These are phyloP conservation scores for Pedionomus torquatus DNA, from an alignment of 2,113 vertebrate species.

Conservation along the genomic window DNA sequence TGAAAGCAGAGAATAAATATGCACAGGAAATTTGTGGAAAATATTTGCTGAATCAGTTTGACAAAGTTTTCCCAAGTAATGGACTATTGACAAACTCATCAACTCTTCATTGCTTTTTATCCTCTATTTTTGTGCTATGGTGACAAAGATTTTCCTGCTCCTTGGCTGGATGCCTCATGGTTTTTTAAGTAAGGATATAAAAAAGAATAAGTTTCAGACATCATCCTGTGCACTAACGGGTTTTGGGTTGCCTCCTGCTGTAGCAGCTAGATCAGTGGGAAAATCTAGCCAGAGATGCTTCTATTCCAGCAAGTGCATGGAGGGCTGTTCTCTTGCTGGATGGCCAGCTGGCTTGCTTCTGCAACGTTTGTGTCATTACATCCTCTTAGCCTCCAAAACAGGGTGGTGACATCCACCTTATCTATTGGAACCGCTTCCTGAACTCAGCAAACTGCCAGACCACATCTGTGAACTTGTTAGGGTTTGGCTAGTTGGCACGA, in stretches of 20 bases:
- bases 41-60: background rate
- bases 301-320: background rate
- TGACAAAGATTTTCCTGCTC: background rate
- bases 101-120: background rate
- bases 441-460: background rate
- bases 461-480: background rate
- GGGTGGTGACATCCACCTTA: conserved; percentile 1
- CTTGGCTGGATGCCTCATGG: background rate
- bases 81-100: conserved; percentile 17
- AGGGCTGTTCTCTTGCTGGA: background rate
- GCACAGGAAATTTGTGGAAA: background rate
- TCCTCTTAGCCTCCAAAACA: background rate
- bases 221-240: background rate
- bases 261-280: background rate
- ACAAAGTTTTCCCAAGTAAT: background rate
- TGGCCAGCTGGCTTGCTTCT: background rate
- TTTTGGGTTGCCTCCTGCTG: background rate
- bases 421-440: background rate
- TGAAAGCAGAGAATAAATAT: background rate
- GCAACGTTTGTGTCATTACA: background rate
- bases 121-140: background rate
- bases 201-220: background rate
- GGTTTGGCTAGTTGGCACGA: background rate
- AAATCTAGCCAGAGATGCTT: background rate
- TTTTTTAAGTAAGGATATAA: background rate